Conservation (phyloP, 2,888 invertebrate genomes). For the Pristionchus maxplancki region DNA sequence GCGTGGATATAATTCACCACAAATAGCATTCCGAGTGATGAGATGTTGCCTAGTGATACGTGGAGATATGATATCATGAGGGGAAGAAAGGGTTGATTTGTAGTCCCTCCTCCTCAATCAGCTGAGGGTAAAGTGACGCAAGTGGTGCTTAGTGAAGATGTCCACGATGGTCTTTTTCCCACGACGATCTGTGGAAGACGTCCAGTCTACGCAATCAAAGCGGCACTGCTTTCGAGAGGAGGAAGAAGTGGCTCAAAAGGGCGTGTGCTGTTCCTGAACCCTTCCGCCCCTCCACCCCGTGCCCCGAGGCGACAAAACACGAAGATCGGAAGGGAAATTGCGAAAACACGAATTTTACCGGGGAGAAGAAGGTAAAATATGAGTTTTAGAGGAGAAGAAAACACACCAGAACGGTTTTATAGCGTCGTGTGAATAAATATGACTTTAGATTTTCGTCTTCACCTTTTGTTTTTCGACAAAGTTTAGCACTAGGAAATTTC, state of each 20-base stretch:
- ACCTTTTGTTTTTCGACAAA: not conserved
- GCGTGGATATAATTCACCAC: not conserved
- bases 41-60: not conserved
- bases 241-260: not conserved
- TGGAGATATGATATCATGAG: not conserved
- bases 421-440: not conserved
- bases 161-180: not conserved
- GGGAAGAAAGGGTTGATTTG: not conserved
- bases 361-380: not conserved
- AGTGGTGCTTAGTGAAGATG: not conserved
- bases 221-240: not conserved
- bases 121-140: not conserved
- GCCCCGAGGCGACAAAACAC: not conserved
- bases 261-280: not conserved
- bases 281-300: not conserved
- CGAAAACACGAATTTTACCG: slow-evolving; percentile 18
- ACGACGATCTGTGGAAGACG: slow-evolving; percentile 6
- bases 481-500: not conserved
- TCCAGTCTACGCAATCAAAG: not conserved
- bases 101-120: not conserved
- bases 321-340: not conserved
- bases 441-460: not conserved
- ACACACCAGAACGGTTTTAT: not conserved
- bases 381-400: not conserved
- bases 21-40: not conserved